Evolutionary conservation across 2,113 vertebrate species (phyloP).

Genomic region (Oreochromis aureus): DNA sequence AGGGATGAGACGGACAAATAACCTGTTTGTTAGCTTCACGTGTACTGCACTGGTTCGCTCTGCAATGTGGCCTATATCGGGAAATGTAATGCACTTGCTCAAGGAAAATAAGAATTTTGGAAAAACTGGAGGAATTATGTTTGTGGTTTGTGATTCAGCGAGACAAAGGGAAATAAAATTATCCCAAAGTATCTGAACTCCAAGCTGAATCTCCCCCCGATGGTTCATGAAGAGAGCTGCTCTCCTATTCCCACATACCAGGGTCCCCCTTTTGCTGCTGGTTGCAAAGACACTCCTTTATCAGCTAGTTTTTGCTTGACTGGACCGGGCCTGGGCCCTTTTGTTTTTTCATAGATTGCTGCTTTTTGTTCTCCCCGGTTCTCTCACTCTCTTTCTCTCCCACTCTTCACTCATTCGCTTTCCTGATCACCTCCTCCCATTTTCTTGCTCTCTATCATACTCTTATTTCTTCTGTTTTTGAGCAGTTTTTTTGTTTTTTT

Average conservation of each 20-base stretch:
- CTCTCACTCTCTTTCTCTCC: slow-evolving; percentile 10
- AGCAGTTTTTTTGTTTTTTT: background rate
- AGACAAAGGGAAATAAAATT: slow-evolving; percentile 25
- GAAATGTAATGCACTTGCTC: background rate
- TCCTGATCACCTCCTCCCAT: slow-evolving; percentile 25
- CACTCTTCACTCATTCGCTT: slow-evolving; percentile 12
- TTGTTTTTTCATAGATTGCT: slow-evolving; percentile 92
- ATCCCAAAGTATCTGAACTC: slow-evolving; percentile 43
- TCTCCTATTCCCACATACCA: slow-evolving; percentile 86
- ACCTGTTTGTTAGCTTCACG: background rate
- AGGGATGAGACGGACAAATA: background rate
- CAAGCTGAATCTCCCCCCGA: slow-evolving; percentile 61
- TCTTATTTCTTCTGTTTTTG: slow-evolving; percentile 39
- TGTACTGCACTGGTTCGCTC: background rate
- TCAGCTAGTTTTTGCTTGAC: slow-evolving; percentile 88
- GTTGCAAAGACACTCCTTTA: slow-evolving; percentile 88
- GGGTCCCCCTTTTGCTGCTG: slow-evolving; percentile 76
- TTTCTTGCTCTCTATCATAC: background rate
- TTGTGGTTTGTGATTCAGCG: background rate
- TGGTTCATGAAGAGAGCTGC: slow-evolving; percentile 79
- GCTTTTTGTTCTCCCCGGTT: slow-evolving; percentile 81
- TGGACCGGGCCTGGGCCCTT: slow-evolving; percentile 82
- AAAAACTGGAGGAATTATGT: background rate
- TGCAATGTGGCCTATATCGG: background rate
- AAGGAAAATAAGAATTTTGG: background rate